phyloP scores from a whole-genome alignment of 2,113 vertebrate genomes.

The Centrocercus urophasianus region DNA sequence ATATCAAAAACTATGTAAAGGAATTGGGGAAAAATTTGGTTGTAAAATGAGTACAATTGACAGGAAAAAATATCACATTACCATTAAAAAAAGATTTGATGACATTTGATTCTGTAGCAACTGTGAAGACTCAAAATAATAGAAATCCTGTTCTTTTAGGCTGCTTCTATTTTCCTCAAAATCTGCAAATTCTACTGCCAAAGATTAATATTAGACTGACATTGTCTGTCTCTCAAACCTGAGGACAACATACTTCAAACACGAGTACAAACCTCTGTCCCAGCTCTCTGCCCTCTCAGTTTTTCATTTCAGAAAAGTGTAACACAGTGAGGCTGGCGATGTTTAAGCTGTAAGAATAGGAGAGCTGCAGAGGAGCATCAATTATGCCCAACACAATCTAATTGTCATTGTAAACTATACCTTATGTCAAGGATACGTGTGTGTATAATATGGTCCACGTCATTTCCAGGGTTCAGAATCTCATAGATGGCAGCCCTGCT shows the following conservation, averaged over 20 bases:
- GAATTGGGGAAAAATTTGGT: background rate
- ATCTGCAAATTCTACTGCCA: background rate
- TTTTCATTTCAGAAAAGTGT: background rate
- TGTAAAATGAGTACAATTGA: background rate
- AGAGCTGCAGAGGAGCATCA: rapidly evolving
- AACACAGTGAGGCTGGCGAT: background rate
- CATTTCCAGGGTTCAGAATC: background rate
- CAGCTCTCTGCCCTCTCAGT: background rate
- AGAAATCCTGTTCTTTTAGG: background rate
- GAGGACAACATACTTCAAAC: background rate
- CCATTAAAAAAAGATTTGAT: background rate
- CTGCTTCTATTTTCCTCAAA: background rate
- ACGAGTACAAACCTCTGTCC: background rate
- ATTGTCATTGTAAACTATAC: background rate
- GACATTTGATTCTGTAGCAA: background rate
- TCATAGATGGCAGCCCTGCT: background rate
- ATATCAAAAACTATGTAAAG: background rate
- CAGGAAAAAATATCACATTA: background rate
- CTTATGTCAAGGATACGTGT: background rate
- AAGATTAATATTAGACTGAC: background rate
- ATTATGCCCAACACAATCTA: background rate
- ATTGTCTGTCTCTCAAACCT: background rate
- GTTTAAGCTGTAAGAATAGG: background rate
- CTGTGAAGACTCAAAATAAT: background rate
- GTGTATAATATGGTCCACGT: background rate